Evolutionary conservation across 2,797 vertebrate species (phyloP), one percentile per base, ranked within the genome.

Genomic region (Trematomus bernacchii): DNA sequence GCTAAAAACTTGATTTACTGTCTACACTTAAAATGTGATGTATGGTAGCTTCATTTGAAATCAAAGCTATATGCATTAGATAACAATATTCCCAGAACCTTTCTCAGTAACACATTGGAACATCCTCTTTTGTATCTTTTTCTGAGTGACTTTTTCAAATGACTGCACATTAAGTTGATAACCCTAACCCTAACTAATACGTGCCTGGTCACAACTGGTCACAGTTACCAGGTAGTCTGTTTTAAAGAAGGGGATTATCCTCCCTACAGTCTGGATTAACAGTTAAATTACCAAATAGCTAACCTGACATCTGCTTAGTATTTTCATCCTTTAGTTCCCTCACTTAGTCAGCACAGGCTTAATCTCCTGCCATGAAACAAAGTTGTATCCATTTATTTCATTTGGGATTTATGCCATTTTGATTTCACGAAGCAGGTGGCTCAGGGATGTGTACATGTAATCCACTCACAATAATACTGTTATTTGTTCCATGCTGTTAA

Each of bases 401-500:
- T 82, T 89, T 54, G 47, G 54, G 73, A 77, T 77, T 83, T 11
- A 76, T 74, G 74, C 60, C 70, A 72, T 86, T 88, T 83, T 65
- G 78, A 85, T 85, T 85, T 77, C 58, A 77, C 27, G n/a, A 87
- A 89, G 78, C 87, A 91, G 90, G 85, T 92, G 89, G 78, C 76
- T 79, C 73, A 66, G 62, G 53, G 85, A 82, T 72, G 82, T 65
- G 53, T 77, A 81, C 85, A 54, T 83, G 82, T 91, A 87, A 92
- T 90, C 87, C 86, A 90, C 73, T 87, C 84, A 80, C 71, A 85
- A 87, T 90, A 88, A 87, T 82, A 66, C 73, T 76, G 77, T 89
- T 91, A 87, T 91, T 89, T 87, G 87, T 89, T 90, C 86, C 84
- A 87, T 73, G 73, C 80, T 77, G 82, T 87, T 90, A 83, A 89